Evolutionary conservation across 2,888 invertebrate species (phyloP), one percentile per base, ranked within the genome.

Genomic region (Sicus ferrugineus): DNA sequence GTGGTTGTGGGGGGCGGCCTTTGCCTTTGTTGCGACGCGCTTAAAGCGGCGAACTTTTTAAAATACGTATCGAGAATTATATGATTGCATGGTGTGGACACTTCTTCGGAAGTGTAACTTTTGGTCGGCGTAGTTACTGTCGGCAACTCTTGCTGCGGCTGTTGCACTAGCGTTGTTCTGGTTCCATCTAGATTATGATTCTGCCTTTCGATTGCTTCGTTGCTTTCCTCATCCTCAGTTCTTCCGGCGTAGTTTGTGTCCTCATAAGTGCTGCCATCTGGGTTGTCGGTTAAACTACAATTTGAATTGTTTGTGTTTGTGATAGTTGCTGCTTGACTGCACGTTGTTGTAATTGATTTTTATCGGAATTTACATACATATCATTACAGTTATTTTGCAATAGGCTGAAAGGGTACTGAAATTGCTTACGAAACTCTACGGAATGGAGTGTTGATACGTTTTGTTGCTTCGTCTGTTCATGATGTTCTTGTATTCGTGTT

Each of bases 51-150:
- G 54, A 80, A 75, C 80, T 83, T 85, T 80, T 78, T 83, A 70
- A 85, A 81, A 75, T 85, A 85, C 42, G 81, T 78, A 74, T 85
- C 85, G 74, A 82, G 80, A 71, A 84, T 80, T 71, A 79, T 76
- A 16, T 72, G 67, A 69, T 77, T 78, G 73, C 78, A 75, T 31
- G 78, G 77, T 66, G 77, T 75, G 50, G 77, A 74, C 52, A 74
- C 76, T 19, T 75, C 58, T 67, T 62, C 34, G 70, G 69, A 54
- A 68, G 11, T 14, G 26, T 54, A 54, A 3, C 26, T 54, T 23
- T 68, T 63, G 67, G 26, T 42, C 59, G 80, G 80, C 77, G 75
- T 83, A 69, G 73, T 62, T 65, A 72, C 65, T 74, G 73, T 65
- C 69, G 64, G 56, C 46, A 54, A 42, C 30, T 67, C 65, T 61